Evolutionary conservation across 2,113 vertebrate genomes (phyloP), one percentile per base, ranked within the genome.

Genomic region (Lynx canadensis): DNA sequence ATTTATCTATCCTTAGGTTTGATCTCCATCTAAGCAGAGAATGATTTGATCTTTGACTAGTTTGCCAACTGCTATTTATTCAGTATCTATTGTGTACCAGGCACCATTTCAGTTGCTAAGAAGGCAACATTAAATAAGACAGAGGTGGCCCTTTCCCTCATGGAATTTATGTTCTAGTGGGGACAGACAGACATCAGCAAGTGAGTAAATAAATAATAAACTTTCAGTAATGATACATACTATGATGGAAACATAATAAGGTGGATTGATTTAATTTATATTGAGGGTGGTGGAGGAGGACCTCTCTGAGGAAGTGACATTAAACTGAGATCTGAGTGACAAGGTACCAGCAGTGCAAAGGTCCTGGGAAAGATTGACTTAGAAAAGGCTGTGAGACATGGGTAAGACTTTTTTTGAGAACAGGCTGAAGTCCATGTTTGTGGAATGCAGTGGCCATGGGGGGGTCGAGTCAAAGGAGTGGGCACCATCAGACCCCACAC

Each of bases 401-500:
- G 31, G 5, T 18, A 14, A 66, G 15, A 12, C 68, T 57, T 1
- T 8, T 8, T 45, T 5, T 89, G 65, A 13, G 21, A 88, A 85
- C 7, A 19, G 12, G 36, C 5, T 71, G 50, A 92, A 13, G 1
- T 79, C 36, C 3, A 11, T 33, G 2, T 36, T 5, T 55, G 8
- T 11, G 11, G 68, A 91, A 29, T 25, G 12, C 3, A 13, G 13
- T 68, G 10, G 33, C 23, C 27, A 83, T n/a, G 12, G 65, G 4
- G 27, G 31, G 0, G 33, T 55, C 25, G 81, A 33, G 13, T 41
- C n/a, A 65, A 31, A 84, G 27, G 13, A 5, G 2, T 41, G 19
- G 19, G 9, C 7, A 1, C 1, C 1, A 8, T 11, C 55, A 36
- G 36, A 29, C 15, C 29, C 12, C 18, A 33, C 5, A 11, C 5